Conservation (phyloP, 2,797 vertebrate species). For the Galaxias olidus region DNA sequence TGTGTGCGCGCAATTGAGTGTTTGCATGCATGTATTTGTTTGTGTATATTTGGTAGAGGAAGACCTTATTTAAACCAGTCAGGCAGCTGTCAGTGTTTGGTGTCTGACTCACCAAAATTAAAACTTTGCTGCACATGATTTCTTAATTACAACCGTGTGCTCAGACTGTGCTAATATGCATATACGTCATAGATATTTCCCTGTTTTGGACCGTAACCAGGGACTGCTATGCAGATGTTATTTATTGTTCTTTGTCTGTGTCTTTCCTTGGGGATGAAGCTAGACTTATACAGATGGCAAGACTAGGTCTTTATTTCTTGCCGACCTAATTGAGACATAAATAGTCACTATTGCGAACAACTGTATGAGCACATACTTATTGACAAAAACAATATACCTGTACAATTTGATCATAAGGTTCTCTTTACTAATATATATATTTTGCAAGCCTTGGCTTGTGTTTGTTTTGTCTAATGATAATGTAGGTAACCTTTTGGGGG, state of each 20-base stretch:
- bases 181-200: conserved; percentile 66
- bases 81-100: conserved; percentile 66
- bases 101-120: conserved; percentile 60
- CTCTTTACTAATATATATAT: no score
- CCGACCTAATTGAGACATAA: no score
- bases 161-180: conserved; percentile 52
- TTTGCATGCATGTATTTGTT: neutral
- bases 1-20: neutral
- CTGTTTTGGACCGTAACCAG: conserved; percentile 61
- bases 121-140: conserved; percentile 49
- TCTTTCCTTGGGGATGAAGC: conserved; percentile 58
- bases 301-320: no score
- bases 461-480: no score
- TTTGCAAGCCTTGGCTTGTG: no score
- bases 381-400: no score
- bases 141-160: conserved; percentile 41
- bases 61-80: conserved; percentile 63
- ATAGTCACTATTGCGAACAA: no score
- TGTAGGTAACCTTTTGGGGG: no score
- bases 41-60: conserved; percentile 4
- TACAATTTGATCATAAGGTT: no score
- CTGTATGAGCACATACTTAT: no score
- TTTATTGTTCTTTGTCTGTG: conserved; percentile 74
- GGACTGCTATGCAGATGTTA: conserved; percentile 72
- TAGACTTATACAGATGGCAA: conserved; percentile 64